Conservation (phyloP, 2,113 vertebrate genomes). For the Daphoenositta chrysoptera region DNA sequence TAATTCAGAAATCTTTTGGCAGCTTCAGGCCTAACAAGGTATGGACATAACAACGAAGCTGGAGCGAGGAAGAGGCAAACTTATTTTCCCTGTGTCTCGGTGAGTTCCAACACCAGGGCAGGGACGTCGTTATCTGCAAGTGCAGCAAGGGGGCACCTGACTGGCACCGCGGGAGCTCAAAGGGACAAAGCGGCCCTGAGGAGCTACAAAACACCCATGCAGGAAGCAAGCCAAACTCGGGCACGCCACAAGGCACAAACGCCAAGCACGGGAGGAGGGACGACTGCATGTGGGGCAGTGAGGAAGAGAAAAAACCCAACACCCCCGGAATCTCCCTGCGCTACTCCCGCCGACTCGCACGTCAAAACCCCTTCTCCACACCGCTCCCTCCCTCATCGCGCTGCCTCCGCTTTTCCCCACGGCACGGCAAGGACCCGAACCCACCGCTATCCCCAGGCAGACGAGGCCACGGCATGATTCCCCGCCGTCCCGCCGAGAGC, state of each 20-base stretch:
- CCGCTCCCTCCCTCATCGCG: neutral
- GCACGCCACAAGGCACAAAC: rapidly evolving
- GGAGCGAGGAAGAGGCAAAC: rapidly evolving
- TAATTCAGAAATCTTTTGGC: rapidly evolving
- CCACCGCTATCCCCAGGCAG: rapidly evolving
- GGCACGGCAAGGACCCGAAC: neutral
- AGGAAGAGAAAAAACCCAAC: neutral
- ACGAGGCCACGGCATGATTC: neutral
- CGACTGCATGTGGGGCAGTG: rapidly evolving
- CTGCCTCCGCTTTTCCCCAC: neutral
- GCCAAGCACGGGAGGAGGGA: no score
- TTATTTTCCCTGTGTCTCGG: neutral
- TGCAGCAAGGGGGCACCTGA: neutral
- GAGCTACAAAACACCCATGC: rapidly evolving
- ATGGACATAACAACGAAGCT: rapidly evolving
- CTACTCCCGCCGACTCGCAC: neutral
- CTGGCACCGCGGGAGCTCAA: rapidly evolving
- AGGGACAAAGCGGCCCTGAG: rapidly evolving
- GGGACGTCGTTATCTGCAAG: rapidly evolving
- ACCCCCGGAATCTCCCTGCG: neutral
- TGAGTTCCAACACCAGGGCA: rapidly evolving
- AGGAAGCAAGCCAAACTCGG: rapidly evolving
- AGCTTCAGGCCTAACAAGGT: neutral
- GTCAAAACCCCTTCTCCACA: neutral
- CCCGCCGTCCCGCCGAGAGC: neutral